Base-by-base conservation (phyloP, 2,797 vertebrate genomes). In the Ptychadena robeensis region DNA sequence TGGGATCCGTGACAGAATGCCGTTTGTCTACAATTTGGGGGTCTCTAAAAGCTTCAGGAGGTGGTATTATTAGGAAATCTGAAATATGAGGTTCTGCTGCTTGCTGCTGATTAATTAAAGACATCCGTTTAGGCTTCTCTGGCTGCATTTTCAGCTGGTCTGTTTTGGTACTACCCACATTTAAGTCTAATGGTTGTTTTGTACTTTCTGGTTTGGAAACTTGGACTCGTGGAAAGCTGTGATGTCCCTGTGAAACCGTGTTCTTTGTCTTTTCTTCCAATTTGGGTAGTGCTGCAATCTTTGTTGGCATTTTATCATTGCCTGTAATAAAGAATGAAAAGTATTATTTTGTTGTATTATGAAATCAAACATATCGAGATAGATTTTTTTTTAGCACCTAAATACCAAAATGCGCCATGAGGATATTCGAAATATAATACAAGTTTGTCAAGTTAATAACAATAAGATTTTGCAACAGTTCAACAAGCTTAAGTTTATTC, bases 11-110 rank as follows among this genome's bases (percentile, higher is more conserved):
- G 64, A 85, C 72, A 65, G 78, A 81, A 14, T 65, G 72, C n/a
- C 78, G 69, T 31, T 85, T 85, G 53, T 85, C 83, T 28, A 84
- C 30, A 64, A 57, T 11, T 31, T 70, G 65, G 25, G 72, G 65
- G 0, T 91, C 92, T 85, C 86, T 88, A 67, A 91, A 92, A 11
- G 88, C 87, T 27, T 90, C 90, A 10, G 91, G 86, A 0, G 91
- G 90, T 0, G 88, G 90, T 48, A 91, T 86, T 2, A 90, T 38
- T 8, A 80, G 37, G 1, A 80, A 69, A 0, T 85, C 72, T 22
- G 64, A 18, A 35, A 71, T n/a, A 15, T 4, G 2, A 31, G 32
- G n/a, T n/a, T 76, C 37, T 12, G 9, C 72, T 38, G 11, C 34
- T 15, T 76, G 11, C n/a, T 30, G n/a, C 37, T 70, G 59, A 38